These are phyloP conservation scores for Maniola jurtina DNA, from an alignment of 1,140 invertebrate species.

Conservation along the genomic window DNA sequence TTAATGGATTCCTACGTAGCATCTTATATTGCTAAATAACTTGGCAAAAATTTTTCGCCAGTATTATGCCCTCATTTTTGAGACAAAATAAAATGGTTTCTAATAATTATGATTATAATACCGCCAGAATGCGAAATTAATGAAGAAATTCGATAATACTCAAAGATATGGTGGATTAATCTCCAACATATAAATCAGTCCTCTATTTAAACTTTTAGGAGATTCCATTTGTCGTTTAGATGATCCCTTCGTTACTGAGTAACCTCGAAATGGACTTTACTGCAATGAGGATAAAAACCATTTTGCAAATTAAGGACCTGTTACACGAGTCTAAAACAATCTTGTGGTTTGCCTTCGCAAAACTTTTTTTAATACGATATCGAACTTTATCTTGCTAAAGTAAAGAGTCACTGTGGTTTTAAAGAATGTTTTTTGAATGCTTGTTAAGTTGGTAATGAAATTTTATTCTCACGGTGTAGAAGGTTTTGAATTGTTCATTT, in stretches of 20 bases:
- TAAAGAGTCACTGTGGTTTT: not conserved
- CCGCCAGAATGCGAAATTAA: not conserved
- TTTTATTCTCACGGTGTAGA: conserved; percentile 12
- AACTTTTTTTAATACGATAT: not conserved
- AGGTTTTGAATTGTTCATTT: conserved; percentile 16
- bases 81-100: not conserved
- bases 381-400: not conserved
- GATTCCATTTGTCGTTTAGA: conserved; percentile 8
- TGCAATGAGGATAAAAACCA: not conserved
- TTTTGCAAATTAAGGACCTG: conserved; percentile 8
- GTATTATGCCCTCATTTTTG: not conserved
- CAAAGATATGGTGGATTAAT: conserved; percentile 8
- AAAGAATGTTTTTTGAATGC: not conserved
- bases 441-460: conserved; percentile 5
- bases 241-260: not conserved
- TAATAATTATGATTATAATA: not conserved
- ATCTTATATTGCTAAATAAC: too few relatives aligned
- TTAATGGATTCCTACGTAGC: too few relatives aligned
- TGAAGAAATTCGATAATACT: not conserved
- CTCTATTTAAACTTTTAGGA: conserved; percentile 8
- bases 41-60: too few relatives aligned
- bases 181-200: conserved; percentile 5
- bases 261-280: conserved; percentile 4
- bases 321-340: not conserved
- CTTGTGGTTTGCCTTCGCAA: not conserved